Conservation (phyloP, 2,113 vertebrate species). For the Gavia stellata region DNA sequence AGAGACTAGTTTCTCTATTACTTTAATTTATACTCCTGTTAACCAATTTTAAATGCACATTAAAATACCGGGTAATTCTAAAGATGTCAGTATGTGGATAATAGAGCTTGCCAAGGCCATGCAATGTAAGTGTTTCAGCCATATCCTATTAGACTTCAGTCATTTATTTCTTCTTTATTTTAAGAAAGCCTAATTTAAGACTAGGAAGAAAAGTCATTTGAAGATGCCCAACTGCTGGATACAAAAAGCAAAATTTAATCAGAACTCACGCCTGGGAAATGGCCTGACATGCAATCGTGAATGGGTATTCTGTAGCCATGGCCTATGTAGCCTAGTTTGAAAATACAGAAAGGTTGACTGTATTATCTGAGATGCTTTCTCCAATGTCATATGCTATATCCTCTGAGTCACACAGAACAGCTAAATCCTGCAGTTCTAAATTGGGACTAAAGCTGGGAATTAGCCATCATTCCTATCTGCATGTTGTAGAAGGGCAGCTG, state of each 20-base stretch:
- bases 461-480: not conserved
- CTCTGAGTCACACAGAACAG: not conserved
- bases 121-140: not conserved
- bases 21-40: conserved; percentile 53
- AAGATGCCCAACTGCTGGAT: not conserved
- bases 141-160: not conserved
- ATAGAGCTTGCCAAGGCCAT: not conserved
- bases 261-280: not conserved
- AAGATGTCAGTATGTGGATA: conserved; percentile 18
- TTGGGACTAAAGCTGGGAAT: not conserved
- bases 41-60: conserved; percentile 46
- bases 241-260: not conserved
- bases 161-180: not conserved
- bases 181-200: not conserved
- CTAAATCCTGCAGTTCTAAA: not conserved
- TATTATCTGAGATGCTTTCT: not conserved
- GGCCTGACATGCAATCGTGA: not conserved
- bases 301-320: not conserved
- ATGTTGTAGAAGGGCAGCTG: not conserved
- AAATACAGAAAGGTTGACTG: not conserved
- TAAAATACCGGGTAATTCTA: conserved; percentile 29
- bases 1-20: conserved; percentile 2
- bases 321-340: not conserved
- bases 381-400: not conserved
- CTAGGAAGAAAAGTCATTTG: not conserved